Percentiles rank a stretch among this genome's conserved stretches.
Conservation (phyloP, 2,888 invertebrate species). For the Horisme vitalbata region DNA sequence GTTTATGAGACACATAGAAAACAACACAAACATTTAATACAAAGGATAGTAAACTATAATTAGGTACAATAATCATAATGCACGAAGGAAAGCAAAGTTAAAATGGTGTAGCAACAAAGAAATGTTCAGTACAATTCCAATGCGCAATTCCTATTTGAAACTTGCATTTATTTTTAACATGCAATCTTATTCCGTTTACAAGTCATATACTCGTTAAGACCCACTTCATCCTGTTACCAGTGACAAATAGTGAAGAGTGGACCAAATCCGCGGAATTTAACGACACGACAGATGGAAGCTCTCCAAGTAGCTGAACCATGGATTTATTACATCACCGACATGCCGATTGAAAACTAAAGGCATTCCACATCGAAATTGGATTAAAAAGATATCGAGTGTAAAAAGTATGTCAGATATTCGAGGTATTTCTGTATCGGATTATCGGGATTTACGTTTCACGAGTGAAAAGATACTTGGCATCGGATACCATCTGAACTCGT, state of each 20-base stretch:
- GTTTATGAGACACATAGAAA: too few relatives aligned
- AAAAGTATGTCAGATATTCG: conserved; percentile 7
- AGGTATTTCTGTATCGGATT: conserved; percentile 19
- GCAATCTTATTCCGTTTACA: conserved; percentile 9
- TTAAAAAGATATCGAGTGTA: conserved; percentile 19
- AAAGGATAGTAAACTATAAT: too few relatives aligned
- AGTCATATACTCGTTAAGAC: conserved; percentile 17
- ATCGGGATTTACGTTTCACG: conserved; percentile 2
- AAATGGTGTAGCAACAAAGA: too few relatives aligned
- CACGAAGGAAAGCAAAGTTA: too few relatives aligned
- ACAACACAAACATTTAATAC: too few relatives aligned
- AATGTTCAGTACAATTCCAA: not conserved
- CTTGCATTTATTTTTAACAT: too few relatives aligned
- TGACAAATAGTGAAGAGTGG: conserved; percentile 21
- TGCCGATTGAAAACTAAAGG: conserved; percentile 20
- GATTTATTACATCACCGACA: conserved; percentile 22
- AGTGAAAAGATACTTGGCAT: conserved; percentile 17
- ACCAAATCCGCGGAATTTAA: conserved; percentile 23
- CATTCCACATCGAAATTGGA: conserved; percentile 20
- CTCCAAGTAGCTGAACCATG: conserved; percentile 21
- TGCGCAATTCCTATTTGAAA: conserved; percentile 13
- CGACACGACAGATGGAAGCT: conserved; percentile 29
- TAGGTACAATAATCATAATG: too few relatives aligned
- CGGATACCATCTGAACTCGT: not conserved
- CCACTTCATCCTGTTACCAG: conserved; percentile 21